Percentiles rank a stretch among this genome's conserved stretches.
These are phyloP conservation scores for Pseudomyrmex gracilis DNA, from an alignment of 1,140 invertebrate genomes.

Conservation along the genomic window DNA sequence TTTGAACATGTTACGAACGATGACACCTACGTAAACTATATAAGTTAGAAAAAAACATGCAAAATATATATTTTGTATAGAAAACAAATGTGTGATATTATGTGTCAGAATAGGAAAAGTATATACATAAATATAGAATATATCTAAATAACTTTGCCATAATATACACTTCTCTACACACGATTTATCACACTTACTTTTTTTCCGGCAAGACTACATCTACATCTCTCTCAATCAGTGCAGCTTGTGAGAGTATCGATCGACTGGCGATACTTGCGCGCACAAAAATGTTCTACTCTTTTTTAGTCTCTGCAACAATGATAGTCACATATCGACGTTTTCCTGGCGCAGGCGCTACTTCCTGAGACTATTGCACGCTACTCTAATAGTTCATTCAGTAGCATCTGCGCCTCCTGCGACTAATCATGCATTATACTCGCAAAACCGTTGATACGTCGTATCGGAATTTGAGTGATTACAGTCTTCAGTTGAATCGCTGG, in stretches of 20 bases:
- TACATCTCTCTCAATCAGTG: neutral
- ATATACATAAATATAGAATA: slow-evolving; percentile 31
- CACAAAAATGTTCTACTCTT: slow-evolving; percentile 8
- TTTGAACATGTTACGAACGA: slow-evolving; percentile 64
- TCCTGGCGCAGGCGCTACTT: slow-evolving; percentile 38
- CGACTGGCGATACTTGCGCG: slow-evolving; percentile 11
- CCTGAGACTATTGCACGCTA: neutral
- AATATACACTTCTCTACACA: neutral
- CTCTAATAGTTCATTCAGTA: slow-evolving; percentile 17
- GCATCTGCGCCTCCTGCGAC: neutral
- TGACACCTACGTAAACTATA: slow-evolving; percentile 33
- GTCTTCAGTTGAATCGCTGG: slow-evolving; percentile 60
- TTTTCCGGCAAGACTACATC: too few species aligned
- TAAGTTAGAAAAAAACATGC: neutral
- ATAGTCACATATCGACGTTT: too few species aligned
- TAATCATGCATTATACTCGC: neutral
- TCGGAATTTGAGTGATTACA: slow-evolving; percentile 1
- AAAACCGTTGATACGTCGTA: neutral
- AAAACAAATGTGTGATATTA: slow-evolving; percentile 8
- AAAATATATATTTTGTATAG: slow-evolving; percentile 38
- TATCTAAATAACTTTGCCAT: neutral
- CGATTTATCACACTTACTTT: neutral
- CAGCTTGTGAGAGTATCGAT: slow-evolving; percentile 5
- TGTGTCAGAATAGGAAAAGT: slow-evolving; percentile 10
- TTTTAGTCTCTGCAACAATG: neutral